phyloP scores from a whole-genome alignment of 2,797 vertebrate species.

The Betta splendens region DNA sequence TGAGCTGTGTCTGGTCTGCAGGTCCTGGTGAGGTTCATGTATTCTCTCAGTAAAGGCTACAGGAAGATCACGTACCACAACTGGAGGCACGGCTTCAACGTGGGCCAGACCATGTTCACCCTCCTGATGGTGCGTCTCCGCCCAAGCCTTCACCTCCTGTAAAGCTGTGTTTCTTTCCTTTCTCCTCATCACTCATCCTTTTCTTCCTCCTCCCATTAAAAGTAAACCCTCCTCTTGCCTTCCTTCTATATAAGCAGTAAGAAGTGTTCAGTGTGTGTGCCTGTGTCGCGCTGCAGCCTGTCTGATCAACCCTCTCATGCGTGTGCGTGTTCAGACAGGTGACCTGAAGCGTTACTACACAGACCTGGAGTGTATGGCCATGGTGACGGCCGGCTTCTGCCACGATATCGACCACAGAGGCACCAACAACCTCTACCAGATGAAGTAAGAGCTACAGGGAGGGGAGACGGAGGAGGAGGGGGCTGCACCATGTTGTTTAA shows the following conservation, averaged over 20 bases:
- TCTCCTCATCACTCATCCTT: not conserved
- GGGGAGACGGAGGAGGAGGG: not conserved
- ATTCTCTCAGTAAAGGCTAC: slow-evolving; percentile 95
- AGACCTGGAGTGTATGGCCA: slow-evolving; percentile 94
- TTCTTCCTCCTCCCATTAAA: slow-evolving; percentile 3
- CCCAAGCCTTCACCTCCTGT: not conserved
- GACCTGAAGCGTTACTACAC: slow-evolving; percentile 96
- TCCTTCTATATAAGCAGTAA: too few species aligned
- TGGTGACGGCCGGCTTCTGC: slow-evolving; percentile 95
- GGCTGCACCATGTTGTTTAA: not conserved
- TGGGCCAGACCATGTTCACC: slow-evolving; percentile 98
- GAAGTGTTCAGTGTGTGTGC: too few species aligned
- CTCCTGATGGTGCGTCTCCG: slow-evolving; percentile 88
- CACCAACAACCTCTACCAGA: slow-evolving; percentile 98
- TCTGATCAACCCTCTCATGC: not conserved
- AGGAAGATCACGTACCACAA: slow-evolving; percentile 96
- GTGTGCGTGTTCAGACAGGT: slow-evolving; percentile 85
- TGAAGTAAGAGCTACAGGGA: slow-evolving; percentile 86
- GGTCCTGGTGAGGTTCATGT: slow-evolving; percentile 91
- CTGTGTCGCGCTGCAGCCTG: too few species aligned
- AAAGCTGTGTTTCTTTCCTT: not conserved
- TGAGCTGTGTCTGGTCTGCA: slow-evolving; percentile 38
- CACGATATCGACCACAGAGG: slow-evolving; percentile 98
- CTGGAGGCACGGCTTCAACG: slow-evolving; percentile 98
- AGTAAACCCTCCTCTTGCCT: slow-evolving; percentile 1